Evolutionary conservation across 2,888 invertebrate species (phyloP).

Genomic region (Polydrusus tereticollis): DNA sequence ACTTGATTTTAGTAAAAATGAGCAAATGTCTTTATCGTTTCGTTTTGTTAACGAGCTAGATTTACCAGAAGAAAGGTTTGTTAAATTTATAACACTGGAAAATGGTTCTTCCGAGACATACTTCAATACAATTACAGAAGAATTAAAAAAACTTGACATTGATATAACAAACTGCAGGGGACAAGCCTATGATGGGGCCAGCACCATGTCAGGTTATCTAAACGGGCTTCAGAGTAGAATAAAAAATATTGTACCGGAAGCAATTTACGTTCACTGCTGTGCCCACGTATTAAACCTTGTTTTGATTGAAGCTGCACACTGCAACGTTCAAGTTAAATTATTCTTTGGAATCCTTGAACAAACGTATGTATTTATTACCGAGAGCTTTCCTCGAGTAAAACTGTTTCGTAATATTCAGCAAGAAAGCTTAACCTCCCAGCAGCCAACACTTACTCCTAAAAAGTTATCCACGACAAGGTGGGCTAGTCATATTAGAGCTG

Average conservation of each 20-base stretch:
- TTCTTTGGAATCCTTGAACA: conserved; percentile 19
- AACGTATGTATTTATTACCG: conserved; percentile 9
- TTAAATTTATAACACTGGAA: conserved; percentile 9
- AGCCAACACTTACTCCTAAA: conserved; percentile 14
- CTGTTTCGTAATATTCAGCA: too few relatives aligned
- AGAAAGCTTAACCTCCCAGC: too few relatives aligned
- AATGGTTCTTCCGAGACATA: conserved; percentile 16
- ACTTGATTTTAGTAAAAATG: conserved; percentile 16
- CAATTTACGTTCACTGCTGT: conserved; percentile 25
- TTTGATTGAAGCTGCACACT: conserved; percentile 3
- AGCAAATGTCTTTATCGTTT: conserved; percentile 13
- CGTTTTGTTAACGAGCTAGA: conserved; percentile 11
- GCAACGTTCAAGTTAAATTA: conserved; percentile 5
- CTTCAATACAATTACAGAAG: conserved; percentile 4
- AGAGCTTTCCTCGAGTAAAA: conserved; percentile 23
- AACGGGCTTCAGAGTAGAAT: conserved; percentile 13
- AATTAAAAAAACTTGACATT: neutral
- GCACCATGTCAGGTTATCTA: conserved; percentile 5
- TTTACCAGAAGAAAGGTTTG: conserved; percentile 3
- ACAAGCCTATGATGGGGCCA: conserved; percentile 20
- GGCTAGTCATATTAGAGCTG: conserved; percentile 26
- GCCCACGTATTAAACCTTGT: conserved; percentile 17
- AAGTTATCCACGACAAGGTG: conserved; percentile 14
- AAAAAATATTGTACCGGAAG: conserved; percentile 23
- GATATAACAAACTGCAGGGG: conserved; percentile 10